phyloP scores from a whole-genome alignment of 2,888 invertebrate species.

The Argyresthia goedartella region DNA sequence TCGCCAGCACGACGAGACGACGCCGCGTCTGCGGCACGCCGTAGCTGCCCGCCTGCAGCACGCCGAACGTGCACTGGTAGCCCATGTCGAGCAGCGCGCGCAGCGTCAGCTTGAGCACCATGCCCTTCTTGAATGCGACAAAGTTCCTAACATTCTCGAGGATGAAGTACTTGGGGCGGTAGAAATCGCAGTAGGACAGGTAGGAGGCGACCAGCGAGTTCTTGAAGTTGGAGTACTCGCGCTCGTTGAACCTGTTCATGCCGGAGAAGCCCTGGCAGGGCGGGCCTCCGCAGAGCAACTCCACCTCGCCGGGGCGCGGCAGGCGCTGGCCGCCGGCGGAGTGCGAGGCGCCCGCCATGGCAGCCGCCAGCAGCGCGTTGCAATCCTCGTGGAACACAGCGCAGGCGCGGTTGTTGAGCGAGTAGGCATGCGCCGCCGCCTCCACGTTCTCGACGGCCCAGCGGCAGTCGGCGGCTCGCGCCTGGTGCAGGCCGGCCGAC shows the following conservation, averaged over 20 bases:
- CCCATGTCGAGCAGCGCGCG: slow-evolving; percentile 85
- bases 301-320: slow-evolving; percentile 84
- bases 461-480: slow-evolving; percentile 76
- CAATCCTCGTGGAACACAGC: slow-evolving; percentile 88
- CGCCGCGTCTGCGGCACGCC: slow-evolving; percentile 87
- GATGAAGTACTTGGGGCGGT: slow-evolving; percentile 85
- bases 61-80: slow-evolving; percentile 88
- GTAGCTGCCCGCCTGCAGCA: slow-evolving; percentile 89
- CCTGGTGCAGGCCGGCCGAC: slow-evolving; percentile 79
- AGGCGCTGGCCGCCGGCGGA: slow-evolving; percentile 66
- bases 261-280: slow-evolving; percentile 93
- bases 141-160: slow-evolving; percentile 91
- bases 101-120: slow-evolving; percentile 85
- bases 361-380: slow-evolving; percentile 77
- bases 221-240: slow-evolving; percentile 88
- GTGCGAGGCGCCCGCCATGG: slow-evolving; percentile 72
- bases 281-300: slow-evolving; percentile 87
- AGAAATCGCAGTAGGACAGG: slow-evolving; percentile 88
- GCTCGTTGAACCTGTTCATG: slow-evolving; percentile 88
- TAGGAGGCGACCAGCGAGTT: slow-evolving; percentile 87
- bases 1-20: slow-evolving; percentile 83
- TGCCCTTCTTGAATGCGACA: slow-evolving; percentile 83
- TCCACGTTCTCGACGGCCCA: slow-evolving; percentile 89
- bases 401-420: slow-evolving; percentile 79
- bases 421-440: slow-evolving; percentile 83